phyloP scores from a whole-genome alignment of 2,797 vertebrate genomes.

The Notoglanidium macrostoma region DNA sequence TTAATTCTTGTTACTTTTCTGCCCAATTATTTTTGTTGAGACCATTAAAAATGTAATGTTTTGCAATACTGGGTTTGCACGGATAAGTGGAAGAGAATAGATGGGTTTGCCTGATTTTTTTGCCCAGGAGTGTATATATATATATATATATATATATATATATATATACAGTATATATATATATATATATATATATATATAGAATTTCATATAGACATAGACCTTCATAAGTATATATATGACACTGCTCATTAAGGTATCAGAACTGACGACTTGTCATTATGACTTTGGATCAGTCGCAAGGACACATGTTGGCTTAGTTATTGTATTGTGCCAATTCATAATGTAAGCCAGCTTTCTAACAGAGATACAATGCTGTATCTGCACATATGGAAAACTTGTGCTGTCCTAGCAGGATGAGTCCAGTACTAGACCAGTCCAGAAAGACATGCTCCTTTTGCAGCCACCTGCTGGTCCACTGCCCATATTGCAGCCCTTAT shows the following conservation, averaged over 20 bases:
- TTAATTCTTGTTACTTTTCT: too few relatives aligned
- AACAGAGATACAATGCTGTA: background rate
- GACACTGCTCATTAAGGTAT: background rate
- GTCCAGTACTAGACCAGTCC: slow-evolving; percentile 25
- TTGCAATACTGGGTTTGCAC: too few relatives aligned
- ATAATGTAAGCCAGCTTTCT: background rate
- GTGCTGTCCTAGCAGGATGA: slow-evolving; percentile 1
- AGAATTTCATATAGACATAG: too few relatives aligned
- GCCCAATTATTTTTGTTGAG: too few relatives aligned
- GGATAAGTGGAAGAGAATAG: too few relatives aligned
- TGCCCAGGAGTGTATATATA: too few relatives aligned
- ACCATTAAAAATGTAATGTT: too few relatives aligned
- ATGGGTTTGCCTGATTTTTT: too few relatives aligned
- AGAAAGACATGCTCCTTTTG: slow-evolving; percentile 26
- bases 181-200: too few relatives aligned
- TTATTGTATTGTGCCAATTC: background rate
- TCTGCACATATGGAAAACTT: background rate
- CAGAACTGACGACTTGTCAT: background rate
- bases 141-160: too few relatives aligned
- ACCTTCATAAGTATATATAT: too few relatives aligned
- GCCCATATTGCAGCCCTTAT: slow-evolving; percentile 54
- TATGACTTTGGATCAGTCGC: background rate
- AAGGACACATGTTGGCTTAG: background rate
- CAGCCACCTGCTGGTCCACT: slow-evolving; percentile 65
- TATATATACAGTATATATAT: too few relatives aligned